phyloP scores from a whole-genome alignment of 2,797 vertebrate species.

The Holocentrus rufus region DNA sequence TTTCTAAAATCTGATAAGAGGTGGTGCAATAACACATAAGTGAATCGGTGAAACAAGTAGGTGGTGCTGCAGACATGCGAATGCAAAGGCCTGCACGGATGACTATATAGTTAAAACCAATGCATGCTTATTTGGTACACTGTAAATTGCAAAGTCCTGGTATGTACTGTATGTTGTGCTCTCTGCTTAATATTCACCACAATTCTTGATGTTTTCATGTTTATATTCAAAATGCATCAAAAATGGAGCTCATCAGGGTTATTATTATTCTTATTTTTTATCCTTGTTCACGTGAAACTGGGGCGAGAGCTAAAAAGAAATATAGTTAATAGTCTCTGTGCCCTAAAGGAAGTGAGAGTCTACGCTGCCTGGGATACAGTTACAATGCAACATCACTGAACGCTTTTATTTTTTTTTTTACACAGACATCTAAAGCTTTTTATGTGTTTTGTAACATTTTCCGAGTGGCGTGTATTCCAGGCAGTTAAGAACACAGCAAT shows the following conservation, averaged over 20 bases:
- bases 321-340: slow-evolving; percentile 5
- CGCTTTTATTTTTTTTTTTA: slow-evolving; percentile 35
- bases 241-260: no score
- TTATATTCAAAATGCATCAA: no score
- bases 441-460: slow-evolving; percentile 50
- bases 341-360: neutral
- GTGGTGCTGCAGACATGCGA: slow-evolving; percentile 11
- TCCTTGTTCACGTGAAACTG: neutral
- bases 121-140: neutral
- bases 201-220: no score
- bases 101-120: neutral
- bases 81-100: neutral
- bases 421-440: slow-evolving; percentile 44
- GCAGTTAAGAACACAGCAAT: slow-evolving; percentile 51
- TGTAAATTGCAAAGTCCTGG: neutral
- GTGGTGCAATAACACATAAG: slow-evolving; percentile 7
- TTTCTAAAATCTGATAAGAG: slow-evolving; percentile 29
- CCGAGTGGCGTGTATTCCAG: slow-evolving; percentile 43
- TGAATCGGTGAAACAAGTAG: neutral
- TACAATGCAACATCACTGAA: neutral
- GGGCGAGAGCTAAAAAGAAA: neutral
- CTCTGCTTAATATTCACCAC: no score
- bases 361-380: neutral
- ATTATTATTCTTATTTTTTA: no score
- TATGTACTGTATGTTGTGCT: neutral